Base-by-base conservation (phyloP, 1,140 invertebrate genomes). In the Stegodyphus dumicola region DNA sequence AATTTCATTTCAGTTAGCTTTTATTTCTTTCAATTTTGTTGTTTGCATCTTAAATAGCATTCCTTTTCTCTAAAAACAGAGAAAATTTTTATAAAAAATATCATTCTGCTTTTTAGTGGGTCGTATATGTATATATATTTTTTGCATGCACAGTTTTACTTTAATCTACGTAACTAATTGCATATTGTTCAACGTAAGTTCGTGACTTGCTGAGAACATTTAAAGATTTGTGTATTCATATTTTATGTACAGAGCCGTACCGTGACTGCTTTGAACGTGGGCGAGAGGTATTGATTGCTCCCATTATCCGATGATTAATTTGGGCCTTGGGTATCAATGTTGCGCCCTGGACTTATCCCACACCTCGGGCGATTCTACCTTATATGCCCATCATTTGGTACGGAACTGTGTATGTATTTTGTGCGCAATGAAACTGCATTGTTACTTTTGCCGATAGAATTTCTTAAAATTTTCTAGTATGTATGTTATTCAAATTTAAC, bases 181-280 rank as follows among this genome's bases (percentile, higher is more conserved):
- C 15, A 60, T 15, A 60, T 60, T 60, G 56, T 60, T 60, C 56
- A 60, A 10, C 56, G 56, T 60, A 60, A 60, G 56, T 60, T 60
- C 56, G 15, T 60, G 56, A 9, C 56, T 60, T 85, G 66, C 83
- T 76, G 71, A 60, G 65, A 60, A 67, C 87, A 7, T 54, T 86
- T n/a, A 60, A 53, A 33, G 75, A 60, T 65, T 51, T 33, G 52
- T 53, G 56, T 48, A 13, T 17, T 66, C 69, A n/a, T 48, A 74
- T 53, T 33, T 51, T 64, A 17, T 67, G 10, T 87, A 86, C 64
- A 86, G 86, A 48, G 70, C 70, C 15, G 17, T 73, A 56, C 86
- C 86, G n/a, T 76, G 71, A 75, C 80, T 86, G 48, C 11, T 51
- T 67, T 87, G 84, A 77, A 79, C 56, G 65, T 67, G 15, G 17